Percentiles rank a stretch among this genome's conserved stretches.
Evolutionary conservation across 2,888 invertebrate genomes (phyloP).

Genomic region (Athripsodes cinereus): DNA sequence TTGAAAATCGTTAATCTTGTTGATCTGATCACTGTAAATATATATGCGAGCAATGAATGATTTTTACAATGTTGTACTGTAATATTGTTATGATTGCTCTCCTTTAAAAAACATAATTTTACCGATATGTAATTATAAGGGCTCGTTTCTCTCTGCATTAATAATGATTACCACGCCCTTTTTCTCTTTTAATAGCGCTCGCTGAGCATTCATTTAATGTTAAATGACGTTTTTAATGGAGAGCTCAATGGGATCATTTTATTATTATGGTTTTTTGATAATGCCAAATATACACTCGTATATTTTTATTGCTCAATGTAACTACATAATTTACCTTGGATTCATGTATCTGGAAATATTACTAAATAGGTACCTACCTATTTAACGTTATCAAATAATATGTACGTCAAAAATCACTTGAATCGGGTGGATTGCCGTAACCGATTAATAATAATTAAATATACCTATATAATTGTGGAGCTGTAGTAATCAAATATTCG

Average conservation of each 20-base stretch:
- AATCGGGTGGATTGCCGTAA: no score
- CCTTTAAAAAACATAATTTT: not conserved
- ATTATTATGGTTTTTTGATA: not conserved
- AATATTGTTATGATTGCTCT: no score
- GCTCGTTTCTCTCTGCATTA: not conserved
- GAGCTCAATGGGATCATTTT: not conserved
- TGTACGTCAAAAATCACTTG: no score
- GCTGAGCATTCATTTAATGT: not conserved
- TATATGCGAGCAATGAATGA: not conserved
- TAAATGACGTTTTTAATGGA: not conserved
- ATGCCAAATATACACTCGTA: no score
- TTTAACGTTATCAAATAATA: no score
- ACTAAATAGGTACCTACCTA: no score
- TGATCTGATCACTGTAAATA: not conserved
- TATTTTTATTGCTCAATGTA: no score
- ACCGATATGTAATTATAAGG: not conserved
- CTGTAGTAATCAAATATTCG: no score
- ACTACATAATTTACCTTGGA: no score
- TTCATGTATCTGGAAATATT: no score
- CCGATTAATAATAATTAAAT: no score
- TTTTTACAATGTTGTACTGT: not conserved
- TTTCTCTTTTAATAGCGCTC: not conserved
- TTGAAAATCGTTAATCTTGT: conserved; percentile 20
- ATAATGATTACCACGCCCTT: not conserved
- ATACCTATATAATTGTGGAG: no score